Conservation (phyloP, 2,888 invertebrate genomes). For the Chymomyza amoena region DNA sequence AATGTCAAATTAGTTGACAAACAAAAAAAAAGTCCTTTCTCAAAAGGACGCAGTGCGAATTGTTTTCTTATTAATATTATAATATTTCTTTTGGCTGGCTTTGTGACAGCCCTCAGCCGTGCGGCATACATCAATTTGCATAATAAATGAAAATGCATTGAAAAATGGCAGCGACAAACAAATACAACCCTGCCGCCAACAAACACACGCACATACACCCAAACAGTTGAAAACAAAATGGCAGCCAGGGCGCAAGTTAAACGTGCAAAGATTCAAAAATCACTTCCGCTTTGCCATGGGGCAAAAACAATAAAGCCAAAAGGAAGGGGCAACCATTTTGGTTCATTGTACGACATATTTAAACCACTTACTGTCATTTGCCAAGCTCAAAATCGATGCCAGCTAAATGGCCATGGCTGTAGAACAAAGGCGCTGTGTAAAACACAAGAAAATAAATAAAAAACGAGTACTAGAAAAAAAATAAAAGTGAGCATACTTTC, state of each 20-base stretch:
- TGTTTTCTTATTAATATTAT: constrained; percentile 18
- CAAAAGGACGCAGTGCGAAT: not conserved
- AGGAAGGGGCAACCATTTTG: constrained; percentile 38
- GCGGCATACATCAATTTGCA: constrained; percentile 65
- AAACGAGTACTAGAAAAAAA: not conserved
- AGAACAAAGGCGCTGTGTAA: constrained; percentile 6
- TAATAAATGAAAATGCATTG: constrained; percentile 72
- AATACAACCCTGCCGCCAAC: constrained; percentile 59
- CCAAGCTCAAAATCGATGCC: constrained; percentile 38
- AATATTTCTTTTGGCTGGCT: not conserved
- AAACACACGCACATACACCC: not conserved
- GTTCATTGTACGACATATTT: constrained; percentile 51
- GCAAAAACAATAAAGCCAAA: constrained; percentile 44
- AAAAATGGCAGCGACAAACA: constrained; percentile 70
- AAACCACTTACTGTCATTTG: constrained; percentile 71
- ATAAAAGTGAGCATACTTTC: constrained; percentile 65
- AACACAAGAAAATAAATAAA: not conserved
- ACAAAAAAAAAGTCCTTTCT: not conserved
- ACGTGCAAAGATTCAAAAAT: constrained; percentile 59
- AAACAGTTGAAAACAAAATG: not conserved
- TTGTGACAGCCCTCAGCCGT: not conserved
- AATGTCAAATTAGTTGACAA: constrained; percentile 65
- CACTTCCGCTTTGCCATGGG: constrained; percentile 43
- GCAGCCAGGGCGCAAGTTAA: constrained; percentile 1
- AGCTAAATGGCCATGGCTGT: constrained; percentile 28